A percentile compares a stretch with the other conserved stretches of the same genome.
These are phyloP conservation scores for Poeciliopsis turrubarensis DNA, from an alignment of 2,113 vertebrate genomes.

Conservation along the genomic window DNA sequence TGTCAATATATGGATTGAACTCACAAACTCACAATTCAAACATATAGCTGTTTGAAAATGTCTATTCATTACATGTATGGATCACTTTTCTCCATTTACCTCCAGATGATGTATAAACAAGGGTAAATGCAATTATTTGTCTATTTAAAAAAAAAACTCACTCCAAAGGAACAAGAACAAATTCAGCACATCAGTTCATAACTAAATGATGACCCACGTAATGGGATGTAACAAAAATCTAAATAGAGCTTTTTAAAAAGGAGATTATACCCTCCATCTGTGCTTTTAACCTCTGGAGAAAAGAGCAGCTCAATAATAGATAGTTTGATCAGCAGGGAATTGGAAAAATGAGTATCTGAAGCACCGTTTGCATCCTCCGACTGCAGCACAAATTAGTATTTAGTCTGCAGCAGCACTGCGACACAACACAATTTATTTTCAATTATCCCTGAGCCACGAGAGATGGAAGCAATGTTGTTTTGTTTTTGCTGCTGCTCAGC, in stretches of 20 bases:
- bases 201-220: not conserved
- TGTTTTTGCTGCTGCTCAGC: conserved; percentile 55
- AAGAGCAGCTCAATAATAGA: conserved; percentile 3
- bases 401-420: conserved; percentile 75
- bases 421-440: conserved; percentile 78
- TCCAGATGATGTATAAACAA: not conserved
- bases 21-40: not conserved
- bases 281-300: conserved; percentile 17
- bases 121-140: not conserved
- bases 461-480: conserved; percentile 60
- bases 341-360: conserved; percentile 27
- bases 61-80: no score
- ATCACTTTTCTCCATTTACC: not conserved
- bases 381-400: conserved; percentile 77
- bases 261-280: conserved; percentile 15
- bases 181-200: not conserved
- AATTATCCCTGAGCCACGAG: conserved; percentile 69
- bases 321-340: conserved; percentile 15
- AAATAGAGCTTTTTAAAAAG: conserved; percentile 25
- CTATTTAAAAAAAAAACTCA: not conserved
- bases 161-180: not conserved
- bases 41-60: no score
- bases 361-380: conserved; percentile 31
- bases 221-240: conserved; percentile 3
- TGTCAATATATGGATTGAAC: not conserved